Base-by-base conservation (phyloP, 1,140 invertebrate species). In the Mya arenaria region DNA sequence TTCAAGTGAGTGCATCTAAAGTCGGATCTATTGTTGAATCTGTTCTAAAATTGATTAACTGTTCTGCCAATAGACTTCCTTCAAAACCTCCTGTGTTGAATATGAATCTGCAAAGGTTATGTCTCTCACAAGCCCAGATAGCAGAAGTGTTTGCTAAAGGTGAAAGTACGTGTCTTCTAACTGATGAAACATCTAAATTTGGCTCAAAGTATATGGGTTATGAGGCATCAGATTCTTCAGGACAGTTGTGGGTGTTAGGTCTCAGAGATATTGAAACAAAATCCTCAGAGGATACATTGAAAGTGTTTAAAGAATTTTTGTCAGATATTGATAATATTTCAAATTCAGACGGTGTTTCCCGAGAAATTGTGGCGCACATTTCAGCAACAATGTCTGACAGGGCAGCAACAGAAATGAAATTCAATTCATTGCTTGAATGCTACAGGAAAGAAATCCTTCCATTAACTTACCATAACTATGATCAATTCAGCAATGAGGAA, bases 121-220 rank as follows among this genome's bases (percentile, higher is more conserved):
- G 39, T 25, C 13, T 74, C 5, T 30, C 71, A 8, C 73, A 77
- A 17, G 41, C 32, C 5, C 73, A 77, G 37, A 28, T 77, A 77
- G 4, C 17, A 30, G 73, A 77, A 77, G 60, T 77, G 39, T 77
- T 77, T 65, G 23, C 58, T 30, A 77, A 63, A 52, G 56, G 48
- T 30, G 30, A 34, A 65, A 63, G 19, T 52, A 77, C 73, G 48
- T 15, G 17, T 44, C 28, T 77, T 15, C n/a, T 77, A 19, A 65
- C 37, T 30, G 73, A 77, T 65, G 73, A 65, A 77, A 77, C 60
- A 10, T 77, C 73, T 28, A 63, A 77, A 36, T 65, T 77, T 71
- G 5, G 5, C 17, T 30, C 41, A n/a, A 71, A 77, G 36, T 77
- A 28, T 36, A 77, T 77, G 73, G 73, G 73, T 4, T 65, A 63